Conservation (phyloP, 1,140 invertebrate genomes). For the Temnothorax nylanderi region DNA sequence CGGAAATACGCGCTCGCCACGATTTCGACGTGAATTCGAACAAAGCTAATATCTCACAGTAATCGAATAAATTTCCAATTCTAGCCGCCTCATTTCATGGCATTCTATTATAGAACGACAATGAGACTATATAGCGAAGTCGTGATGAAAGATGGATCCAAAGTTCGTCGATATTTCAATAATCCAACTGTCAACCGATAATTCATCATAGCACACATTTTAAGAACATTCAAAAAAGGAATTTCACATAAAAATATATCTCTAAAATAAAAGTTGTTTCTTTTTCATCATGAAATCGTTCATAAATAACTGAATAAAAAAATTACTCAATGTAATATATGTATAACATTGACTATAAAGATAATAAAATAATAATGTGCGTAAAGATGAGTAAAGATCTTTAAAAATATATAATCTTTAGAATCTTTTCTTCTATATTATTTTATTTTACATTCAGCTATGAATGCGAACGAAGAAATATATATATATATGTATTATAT, state of each 20-base stretch:
- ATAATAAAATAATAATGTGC: background rate
- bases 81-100: conserved; percentile 32
- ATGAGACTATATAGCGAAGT: conserved; percentile 22
- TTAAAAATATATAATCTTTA: background rate
- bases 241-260: background rate
- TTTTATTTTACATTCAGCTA: background rate
- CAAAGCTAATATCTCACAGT: conserved; percentile 35
- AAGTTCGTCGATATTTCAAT: conserved; percentile 17
- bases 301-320: background rate
- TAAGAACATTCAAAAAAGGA: background rate
- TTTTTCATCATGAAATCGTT: background rate
- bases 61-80: conserved; percentile 51
- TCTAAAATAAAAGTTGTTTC: background rate
- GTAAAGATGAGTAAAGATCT: no score
- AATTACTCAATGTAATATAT: background rate
- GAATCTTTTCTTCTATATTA: no score
- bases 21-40: conserved; percentile 12
- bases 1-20: background rate
- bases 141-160: conserved; percentile 15
- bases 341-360: background rate
- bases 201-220: background rate
- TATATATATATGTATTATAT: background rate
- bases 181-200: background rate
- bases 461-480: background rate
- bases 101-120: conserved; percentile 35